Conservation (phyloP, 2,888 invertebrate genomes). For the Anoplius nigerrimus region DNA sequence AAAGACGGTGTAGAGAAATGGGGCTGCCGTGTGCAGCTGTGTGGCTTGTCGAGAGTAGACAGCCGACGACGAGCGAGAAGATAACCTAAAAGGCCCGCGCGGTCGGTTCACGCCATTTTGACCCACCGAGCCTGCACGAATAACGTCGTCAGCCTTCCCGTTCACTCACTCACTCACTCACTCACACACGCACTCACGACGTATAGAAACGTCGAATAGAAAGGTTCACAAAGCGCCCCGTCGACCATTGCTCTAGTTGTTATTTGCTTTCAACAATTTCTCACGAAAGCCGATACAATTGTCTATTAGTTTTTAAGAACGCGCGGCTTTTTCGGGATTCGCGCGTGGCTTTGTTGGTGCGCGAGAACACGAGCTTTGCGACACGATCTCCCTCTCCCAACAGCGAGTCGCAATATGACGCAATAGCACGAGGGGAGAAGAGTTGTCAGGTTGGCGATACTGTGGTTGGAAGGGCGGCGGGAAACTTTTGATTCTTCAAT, state of each 20-base stretch:
- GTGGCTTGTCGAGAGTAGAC: too few relatives aligned
- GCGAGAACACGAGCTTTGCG: constrained; percentile 50
- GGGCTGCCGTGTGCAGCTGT: too few relatives aligned
- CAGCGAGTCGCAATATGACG: constrained; percentile 67
- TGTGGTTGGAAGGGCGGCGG: constrained; percentile 46
- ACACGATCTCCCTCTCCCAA: constrained; percentile 31
- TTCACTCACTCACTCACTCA: constrained; percentile 29
- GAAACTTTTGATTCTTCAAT: constrained; percentile 44
- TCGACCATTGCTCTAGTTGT: too few relatives aligned
- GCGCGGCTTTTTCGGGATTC: background rate
- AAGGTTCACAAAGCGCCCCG: too few relatives aligned
- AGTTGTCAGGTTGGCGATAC: constrained; percentile 53
- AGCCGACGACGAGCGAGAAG: constrained; percentile 46
- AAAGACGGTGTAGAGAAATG: too few relatives aligned
- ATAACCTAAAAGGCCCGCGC: constrained; percentile 63
- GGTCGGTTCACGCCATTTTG: constrained; percentile 67
- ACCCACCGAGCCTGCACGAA: constrained; percentile 63
- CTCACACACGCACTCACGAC: constrained; percentile 40
- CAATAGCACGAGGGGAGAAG: constrained; percentile 42
- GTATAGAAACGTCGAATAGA: too few relatives aligned
- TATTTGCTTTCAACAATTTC: background rate
- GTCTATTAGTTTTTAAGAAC: too few relatives aligned
- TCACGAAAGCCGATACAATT: background rate
- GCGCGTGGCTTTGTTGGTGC: too few relatives aligned
- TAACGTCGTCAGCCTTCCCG: constrained; percentile 56